Evolutionary conservation across 2,888 invertebrate genomes (phyloP), one percentile per base, ranked within the genome.

Genomic region (Macrostomum cliftonense): DNA sequence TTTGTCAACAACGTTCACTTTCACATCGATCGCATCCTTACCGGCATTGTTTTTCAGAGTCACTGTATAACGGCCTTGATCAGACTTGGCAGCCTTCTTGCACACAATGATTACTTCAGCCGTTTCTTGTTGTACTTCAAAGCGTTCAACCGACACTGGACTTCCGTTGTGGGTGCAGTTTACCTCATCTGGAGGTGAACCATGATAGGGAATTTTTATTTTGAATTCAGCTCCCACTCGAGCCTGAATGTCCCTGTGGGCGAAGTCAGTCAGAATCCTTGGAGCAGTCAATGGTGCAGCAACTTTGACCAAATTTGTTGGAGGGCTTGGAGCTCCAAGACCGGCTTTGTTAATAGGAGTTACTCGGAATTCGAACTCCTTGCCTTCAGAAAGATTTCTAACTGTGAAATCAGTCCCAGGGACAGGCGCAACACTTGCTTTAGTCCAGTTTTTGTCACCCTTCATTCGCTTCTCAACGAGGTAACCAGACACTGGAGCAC

Each of bases 321-420:
- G 81, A 55, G 84, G 82, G 57, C 88, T 88, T 76, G 78, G 97
- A 2, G 83, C 82, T 43, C 95, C 89, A 65, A 86, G 85, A 0
- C 97, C 97, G 9, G 95, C 97, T 7, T 88, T 88, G 68, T 91
- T 97, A n/a, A 89, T 74, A 1, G 93, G 97, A 1, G 86, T 81
- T 2, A 95, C 93, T 53, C 95, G 79, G 77, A 97, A 97, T 68
- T 97, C 95, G 62, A 97, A 99, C 64, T 89, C 87, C 59, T 87
- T 85, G 67, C 93, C 87, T 69, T 93, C 88, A 53, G 86, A 83
- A 40, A 99, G 75, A 78, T 85, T 56, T 55, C 61, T 64, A 5
- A 71, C 77, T 64, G 81, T 84, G 70, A 82, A 82, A 2, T 81
- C 82, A 1, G 84, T 79, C 64, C 91, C 93, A 39, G 83, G 81